These are phyloP conservation scores for Numida meleagris DNA, from an alignment of 2,113 vertebrate genomes.

Conservation along the genomic window DNA sequence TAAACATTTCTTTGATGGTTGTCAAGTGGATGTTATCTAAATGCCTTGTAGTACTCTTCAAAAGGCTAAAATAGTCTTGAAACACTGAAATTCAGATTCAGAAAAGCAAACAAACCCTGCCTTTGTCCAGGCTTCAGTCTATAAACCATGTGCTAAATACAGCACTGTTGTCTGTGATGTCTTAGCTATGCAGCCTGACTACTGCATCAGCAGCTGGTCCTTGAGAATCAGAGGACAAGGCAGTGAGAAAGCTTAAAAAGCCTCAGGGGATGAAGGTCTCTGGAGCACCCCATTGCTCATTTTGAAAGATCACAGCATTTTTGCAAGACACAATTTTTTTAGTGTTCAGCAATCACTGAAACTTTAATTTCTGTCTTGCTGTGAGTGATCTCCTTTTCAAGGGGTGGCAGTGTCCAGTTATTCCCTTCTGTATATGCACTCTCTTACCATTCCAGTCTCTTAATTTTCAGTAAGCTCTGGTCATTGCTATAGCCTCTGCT, in stretches of 20 bases:
- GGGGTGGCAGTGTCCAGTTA: background rate
- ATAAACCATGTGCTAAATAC: background rate
- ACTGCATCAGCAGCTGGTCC: background rate
- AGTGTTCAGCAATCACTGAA: background rate
- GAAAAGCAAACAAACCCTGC: conserved; percentile 7
- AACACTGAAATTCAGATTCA: background rate
- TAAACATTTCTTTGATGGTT: background rate
- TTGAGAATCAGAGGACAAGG: background rate
- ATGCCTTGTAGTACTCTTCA: background rate
- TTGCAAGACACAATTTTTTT: conserved; percentile 4
- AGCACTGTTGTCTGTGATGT: conserved; percentile 16
- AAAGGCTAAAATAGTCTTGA: background rate
- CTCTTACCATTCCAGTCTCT: background rate
- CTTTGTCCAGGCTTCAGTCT: conserved; percentile 22
- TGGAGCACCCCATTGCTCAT: background rate
- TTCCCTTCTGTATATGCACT: background rate
- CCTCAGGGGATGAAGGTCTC: conserved; percentile 15
- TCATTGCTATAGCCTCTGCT: background rate
- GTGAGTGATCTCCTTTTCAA: background rate
- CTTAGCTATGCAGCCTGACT: background rate
- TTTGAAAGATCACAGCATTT: conserved; percentile 7
- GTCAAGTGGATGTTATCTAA: background rate
- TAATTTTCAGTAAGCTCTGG: background rate
- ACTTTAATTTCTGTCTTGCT: background rate
- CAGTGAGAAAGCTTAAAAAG: background rate